A percentile compares a stretch with the other conserved stretches of the same genome.
Conservation (phyloP, 1,140 invertebrate genomes). For the Wiebesia pumilae region DNA sequence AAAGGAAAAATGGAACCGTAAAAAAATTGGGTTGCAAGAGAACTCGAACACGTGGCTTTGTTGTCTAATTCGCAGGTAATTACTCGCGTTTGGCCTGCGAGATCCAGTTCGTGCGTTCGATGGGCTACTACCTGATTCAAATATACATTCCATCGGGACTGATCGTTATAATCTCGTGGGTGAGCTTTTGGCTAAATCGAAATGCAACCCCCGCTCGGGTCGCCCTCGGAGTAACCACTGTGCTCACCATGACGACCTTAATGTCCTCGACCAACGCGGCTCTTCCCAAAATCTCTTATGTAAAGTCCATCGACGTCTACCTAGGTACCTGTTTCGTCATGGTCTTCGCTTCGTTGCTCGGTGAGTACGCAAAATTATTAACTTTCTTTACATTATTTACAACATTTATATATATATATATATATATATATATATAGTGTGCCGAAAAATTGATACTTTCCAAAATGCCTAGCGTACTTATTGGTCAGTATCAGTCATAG, state of each 20-base stretch:
- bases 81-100: slow-evolving; percentile 97
- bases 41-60: slow-evolving; percentile 46
- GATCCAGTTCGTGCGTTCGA: slow-evolving; percentile 97
- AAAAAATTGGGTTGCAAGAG: slow-evolving; percentile 43
- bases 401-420: too few species aligned
- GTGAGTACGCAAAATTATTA: slow-evolving; percentile 77
- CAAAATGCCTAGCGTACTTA: too few species aligned
- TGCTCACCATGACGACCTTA: slow-evolving; percentile 98
- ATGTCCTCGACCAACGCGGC: slow-evolving; percentile 99
- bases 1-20: slow-evolving; percentile 53
- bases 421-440: too few species aligned
- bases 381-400: neutral
- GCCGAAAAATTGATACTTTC: too few species aligned
- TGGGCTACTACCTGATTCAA: slow-evolving; percentile 99
- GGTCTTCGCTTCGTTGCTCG: slow-evolving; percentile 95
- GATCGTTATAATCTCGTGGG: slow-evolving; percentile 99
- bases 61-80: slow-evolving; percentile 85
- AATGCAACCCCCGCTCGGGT: slow-evolving; percentile 97
- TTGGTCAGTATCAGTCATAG: too few species aligned
- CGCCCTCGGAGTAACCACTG: slow-evolving; percentile 96
- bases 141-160: slow-evolving; percentile 99
- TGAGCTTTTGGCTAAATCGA: slow-evolving; percentile 95
- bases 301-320: slow-evolving; percentile 99
- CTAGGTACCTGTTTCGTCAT: slow-evolving; percentile 98
- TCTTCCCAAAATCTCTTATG: slow-evolving; percentile 98